Evolutionary conservation across 2,797 vertebrate species (phyloP), one percentile per base, ranked within the genome.

Genomic region (Vipera ursinii): DNA sequence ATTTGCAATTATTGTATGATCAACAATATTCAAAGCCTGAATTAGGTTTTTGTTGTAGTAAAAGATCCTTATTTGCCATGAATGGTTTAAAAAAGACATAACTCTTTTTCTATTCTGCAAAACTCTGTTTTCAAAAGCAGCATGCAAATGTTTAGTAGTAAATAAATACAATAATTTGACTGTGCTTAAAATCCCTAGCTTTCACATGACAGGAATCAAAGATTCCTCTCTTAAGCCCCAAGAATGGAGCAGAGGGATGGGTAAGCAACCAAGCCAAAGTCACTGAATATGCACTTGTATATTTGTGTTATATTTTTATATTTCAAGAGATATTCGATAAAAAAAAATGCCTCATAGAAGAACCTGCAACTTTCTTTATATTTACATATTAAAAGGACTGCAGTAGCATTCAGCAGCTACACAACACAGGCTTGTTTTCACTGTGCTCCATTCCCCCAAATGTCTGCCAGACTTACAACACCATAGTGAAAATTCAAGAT

Each of bases 1-100:
- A 92, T 95, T 97, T 90, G 93, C 92, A 95, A 93, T 51, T 93
- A 65, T 94, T 63, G 95, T 90, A 95, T 26, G 61, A 90, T 94
- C 92, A 89, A 95, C 95, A 96, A 96, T 63, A 94, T 32, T 85
- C 65, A 73, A 93, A 94, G 56, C 65, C 91, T 94, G 94, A 95
- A 95, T 73, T 7, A 78, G n/a, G 8, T 59, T 59, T 88, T 57
- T 69, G n/a, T 55, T 24, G 6, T 63, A 93, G 92, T 95, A 96
- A 96, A 93, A 96, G 95, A 87, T 94, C 94, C 93, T 95, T 92
- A 95, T 96, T 94, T 95, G n/a, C 92, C 94, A 82, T 92, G 94
- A 95, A 92, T 96, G 86, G 95, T 94, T 96, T 90, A 94, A 94
- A 95, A 95, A 94, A 92, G 95, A 95, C 91, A 92, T 94, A 48